phyloP scores from a whole-genome alignment of 2,888 invertebrate species.

The Flexamia atlantica region DNA sequence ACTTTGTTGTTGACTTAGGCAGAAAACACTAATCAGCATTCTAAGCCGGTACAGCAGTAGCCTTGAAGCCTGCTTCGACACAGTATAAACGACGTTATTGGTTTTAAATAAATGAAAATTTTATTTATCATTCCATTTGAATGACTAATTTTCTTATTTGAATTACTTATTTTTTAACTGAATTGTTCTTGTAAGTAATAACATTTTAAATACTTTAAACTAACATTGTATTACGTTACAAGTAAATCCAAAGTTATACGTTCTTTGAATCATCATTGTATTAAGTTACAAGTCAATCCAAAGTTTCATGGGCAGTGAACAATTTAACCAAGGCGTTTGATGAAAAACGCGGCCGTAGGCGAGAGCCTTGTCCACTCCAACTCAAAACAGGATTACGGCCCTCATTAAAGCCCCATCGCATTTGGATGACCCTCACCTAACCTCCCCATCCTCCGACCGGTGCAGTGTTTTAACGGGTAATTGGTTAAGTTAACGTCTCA shows the following conservation, averaged over 20 bases:
- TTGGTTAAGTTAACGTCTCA: slow-evolving; percentile 9
- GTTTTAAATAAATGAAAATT: too few species aligned
- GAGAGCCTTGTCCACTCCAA: slow-evolving; percentile 46
- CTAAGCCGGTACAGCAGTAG: background rate
- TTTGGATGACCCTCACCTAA: slow-evolving; percentile 28
- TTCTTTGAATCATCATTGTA: too few species aligned
- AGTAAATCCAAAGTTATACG: too few species aligned
- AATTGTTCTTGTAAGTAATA: too few species aligned
- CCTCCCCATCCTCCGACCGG: background rate
- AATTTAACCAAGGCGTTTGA: slow-evolving; percentile 17
- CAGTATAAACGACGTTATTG: too few species aligned
- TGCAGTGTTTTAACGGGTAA: slow-evolving; percentile 10
- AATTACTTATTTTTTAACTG: too few species aligned
- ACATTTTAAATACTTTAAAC: too few species aligned
- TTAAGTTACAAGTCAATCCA: too few species aligned
- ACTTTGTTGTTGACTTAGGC: background rate
- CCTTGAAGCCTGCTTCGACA: background rate
- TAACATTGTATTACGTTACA: too few species aligned
- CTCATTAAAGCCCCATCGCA: slow-evolving; percentile 20
- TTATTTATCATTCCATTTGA: too few species aligned
- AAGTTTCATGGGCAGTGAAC: background rate
- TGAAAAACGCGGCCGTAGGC: slow-evolving; percentile 24
- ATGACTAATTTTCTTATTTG: too few species aligned
- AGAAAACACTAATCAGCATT: background rate
- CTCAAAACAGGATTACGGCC: slow-evolving; percentile 48